A percentile compares a stretch with the other conserved stretches of the same genome.
Evolutionary conservation across 2,797 vertebrate genomes (phyloP).

Genomic region (Xiphorhynchus erythropygius): DNA sequence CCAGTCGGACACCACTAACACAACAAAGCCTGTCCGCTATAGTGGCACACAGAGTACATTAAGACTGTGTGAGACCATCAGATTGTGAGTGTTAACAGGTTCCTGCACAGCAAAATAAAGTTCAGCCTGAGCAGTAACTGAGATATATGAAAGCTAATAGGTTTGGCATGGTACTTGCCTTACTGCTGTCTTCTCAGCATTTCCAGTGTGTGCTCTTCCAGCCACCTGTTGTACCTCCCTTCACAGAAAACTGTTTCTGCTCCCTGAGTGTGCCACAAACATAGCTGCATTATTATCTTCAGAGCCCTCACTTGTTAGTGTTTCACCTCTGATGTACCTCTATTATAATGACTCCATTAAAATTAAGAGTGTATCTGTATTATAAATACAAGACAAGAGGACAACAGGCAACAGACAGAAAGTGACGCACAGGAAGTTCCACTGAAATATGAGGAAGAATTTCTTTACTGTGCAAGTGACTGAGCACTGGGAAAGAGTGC

Average conservation of each 20-base stretch:
- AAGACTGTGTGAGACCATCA: background rate
- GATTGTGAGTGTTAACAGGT: background rate
- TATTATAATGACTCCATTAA: background rate
- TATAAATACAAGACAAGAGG: background rate
- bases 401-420: background rate
- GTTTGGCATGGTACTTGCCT: background rate
- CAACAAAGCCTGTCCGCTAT: background rate
- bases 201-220: background rate
- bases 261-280: fast-evolving
- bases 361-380: background rate
- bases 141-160: background rate
- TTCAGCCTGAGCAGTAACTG: background rate
- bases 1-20: fast-evolving
- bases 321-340: background rate
- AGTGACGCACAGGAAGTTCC: background rate
- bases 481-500: background rate
- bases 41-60: background rate
- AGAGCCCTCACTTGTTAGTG: background rate
- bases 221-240: background rate
- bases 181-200: background rate
- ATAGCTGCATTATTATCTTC: background rate
- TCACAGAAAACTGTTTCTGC: background rate
- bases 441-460: background rate
- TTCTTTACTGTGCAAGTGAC: background rate
- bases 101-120: background rate